Conservation (phyloP, 2,797 vertebrate species). For the Chaetophractus vellerosus region DNA sequence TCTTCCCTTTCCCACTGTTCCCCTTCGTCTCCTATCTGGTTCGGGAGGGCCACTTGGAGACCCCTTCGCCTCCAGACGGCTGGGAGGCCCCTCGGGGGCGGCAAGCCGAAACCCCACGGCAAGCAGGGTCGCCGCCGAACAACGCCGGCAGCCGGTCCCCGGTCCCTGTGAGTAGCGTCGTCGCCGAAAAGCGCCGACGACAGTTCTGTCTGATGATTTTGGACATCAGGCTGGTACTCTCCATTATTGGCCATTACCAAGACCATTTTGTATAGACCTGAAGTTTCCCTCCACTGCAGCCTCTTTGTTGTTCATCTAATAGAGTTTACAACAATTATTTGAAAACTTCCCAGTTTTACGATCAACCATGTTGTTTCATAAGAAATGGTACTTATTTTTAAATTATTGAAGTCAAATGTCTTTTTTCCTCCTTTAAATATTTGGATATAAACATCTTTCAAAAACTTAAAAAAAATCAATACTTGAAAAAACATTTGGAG, state of each 20-base stretch:
- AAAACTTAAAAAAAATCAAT: not conserved
- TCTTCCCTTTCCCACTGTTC: no score
- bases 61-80: no score
- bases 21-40: no score
- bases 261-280: not conserved
- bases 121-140: no score
- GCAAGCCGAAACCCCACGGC: no score
- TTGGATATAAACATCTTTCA: not conserved
- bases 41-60: no score
- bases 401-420: not conserved
- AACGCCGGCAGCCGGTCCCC: no score
- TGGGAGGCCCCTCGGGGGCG: no score
- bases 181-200: no score
- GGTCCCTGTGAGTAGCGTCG: no score
- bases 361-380: not conserved
- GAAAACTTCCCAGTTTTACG: constrained; percentile 12
- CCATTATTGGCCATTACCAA: not conserved
- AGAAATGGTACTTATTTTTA: not conserved
- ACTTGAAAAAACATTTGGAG: not conserved
- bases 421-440: not conserved
- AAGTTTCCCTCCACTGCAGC: not conserved
- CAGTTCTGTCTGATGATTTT: not conserved
- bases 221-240: not conserved
- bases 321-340: constrained; percentile 29
- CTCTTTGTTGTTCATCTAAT: constrained; percentile 23